phyloP scores from a whole-genome alignment of 1,140 invertebrate genomes.

The Cotesia typhae region DNA sequence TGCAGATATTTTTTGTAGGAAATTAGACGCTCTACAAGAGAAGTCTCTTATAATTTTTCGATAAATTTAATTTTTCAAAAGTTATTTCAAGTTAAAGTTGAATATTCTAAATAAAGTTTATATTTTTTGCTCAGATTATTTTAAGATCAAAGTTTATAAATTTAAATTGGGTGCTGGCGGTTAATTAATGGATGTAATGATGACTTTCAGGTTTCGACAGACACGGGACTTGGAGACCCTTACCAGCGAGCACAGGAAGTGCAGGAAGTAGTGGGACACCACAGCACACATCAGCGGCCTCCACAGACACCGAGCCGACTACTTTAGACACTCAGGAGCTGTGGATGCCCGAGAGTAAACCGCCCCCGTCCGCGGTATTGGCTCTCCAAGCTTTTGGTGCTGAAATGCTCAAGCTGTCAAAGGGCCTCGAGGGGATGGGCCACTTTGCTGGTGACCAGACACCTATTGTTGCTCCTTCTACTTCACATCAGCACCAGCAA shows the following conservation, averaged over 20 bases:
- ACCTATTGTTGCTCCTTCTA: conserved; percentile 45
- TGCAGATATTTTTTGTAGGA: too few species aligned
- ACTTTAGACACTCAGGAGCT: conserved; percentile 82
- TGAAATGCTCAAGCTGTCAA: conserved; percentile 82
- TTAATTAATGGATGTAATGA: neutral
- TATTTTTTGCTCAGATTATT: too few species aligned
- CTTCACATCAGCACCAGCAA: conserved; percentile 41
- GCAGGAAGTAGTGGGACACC: conserved; percentile 66
- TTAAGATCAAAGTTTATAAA: too few species aligned
- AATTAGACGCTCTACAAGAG: too few species aligned
- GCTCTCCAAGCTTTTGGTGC: conserved; percentile 83
- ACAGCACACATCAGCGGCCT: conserved; percentile 76
- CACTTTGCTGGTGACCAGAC: conserved; percentile 46
- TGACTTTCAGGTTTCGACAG: conserved; percentile 63
- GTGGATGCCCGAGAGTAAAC: conserved; percentile 81
- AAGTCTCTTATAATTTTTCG: too few species aligned
- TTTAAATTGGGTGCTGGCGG: neutral
- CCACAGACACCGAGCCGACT: conserved; percentile 82
- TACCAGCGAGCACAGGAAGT: conserved; percentile 62
- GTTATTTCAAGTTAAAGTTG: too few species aligned
- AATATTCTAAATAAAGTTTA: too few species aligned
- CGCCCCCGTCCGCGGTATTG: conserved; percentile 80
- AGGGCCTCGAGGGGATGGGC: conserved; percentile 72
- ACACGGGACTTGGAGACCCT: conserved; percentile 72
- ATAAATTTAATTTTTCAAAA: too few species aligned